phyloP scores from a whole-genome alignment of 2,113 vertebrate species.

The Crotalus tigris region DNA sequence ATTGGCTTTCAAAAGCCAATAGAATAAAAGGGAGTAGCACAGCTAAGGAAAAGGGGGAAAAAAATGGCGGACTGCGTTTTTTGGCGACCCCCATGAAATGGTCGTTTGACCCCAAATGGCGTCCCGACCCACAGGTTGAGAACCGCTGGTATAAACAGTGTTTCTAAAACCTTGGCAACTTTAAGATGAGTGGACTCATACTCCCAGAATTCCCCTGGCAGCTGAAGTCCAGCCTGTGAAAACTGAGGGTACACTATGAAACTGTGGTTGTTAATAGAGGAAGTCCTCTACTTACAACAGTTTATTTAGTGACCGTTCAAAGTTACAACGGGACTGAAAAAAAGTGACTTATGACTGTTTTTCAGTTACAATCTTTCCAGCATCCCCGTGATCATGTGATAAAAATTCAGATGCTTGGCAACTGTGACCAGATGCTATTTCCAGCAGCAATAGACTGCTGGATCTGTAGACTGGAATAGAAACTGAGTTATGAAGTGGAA shows the following conservation, averaged over 20 bases:
- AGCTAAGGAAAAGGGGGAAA: no score
- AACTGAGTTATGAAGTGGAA: neutral
- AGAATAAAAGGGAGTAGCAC: no score
- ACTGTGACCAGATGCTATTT: neutral
- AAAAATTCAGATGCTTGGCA: neutral
- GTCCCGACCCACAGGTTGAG: no score
- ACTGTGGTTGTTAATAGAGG: neutral
- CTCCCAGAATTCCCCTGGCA: neutral
- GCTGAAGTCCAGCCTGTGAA: neutral
- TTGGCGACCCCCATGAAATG: no score
- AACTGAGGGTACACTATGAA: neutral
- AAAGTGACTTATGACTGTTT: neutral
- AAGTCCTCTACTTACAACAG: neutral
- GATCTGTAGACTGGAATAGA: neutral
- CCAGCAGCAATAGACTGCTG: neutral
- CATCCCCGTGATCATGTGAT: neutral
- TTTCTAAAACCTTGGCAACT: no score
- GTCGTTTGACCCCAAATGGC: no score
- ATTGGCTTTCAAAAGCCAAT: no score
- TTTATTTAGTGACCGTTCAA: neutral
- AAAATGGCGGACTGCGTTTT: no score
- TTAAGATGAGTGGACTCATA: neutral
- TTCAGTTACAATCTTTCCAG: neutral
- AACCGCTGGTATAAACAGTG: neutral
- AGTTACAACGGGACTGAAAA: neutral